phyloP scores from a whole-genome alignment of 2,888 invertebrate species.

The Anagyrus pseudococci region DNA sequence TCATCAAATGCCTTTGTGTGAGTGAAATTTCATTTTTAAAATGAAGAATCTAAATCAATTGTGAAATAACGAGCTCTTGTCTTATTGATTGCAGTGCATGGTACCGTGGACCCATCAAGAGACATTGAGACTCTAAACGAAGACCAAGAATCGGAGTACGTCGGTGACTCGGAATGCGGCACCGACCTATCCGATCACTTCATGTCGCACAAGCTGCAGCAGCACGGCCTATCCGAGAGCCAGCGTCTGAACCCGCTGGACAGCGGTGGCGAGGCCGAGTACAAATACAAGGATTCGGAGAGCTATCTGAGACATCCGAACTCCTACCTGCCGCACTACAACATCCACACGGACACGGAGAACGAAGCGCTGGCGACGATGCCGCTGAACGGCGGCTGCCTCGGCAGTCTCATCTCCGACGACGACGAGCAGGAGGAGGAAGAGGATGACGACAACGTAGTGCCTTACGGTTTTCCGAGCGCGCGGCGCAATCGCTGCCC shows the following conservation, averaged over 20 bases:
- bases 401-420: conserved; percentile 57
- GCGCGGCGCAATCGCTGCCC: conserved; percentile 60
- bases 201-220: conserved; percentile 59
- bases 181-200: conserved; percentile 66
- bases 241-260: conserved; percentile 69
- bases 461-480: conserved; percentile 65
- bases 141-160: conserved; percentile 73
- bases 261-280: conserved; percentile 69
- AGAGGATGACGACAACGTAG: conserved; percentile 61
- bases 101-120: conserved; percentile 66
- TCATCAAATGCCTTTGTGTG: conserved; percentile 64
- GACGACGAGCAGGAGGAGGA: conserved; percentile 47
- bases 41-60: neutral
- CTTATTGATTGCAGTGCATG: conserved; percentile 27
- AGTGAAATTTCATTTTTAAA: conserved; percentile 35
- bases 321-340: conserved; percentile 79
- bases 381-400: conserved; percentile 53
- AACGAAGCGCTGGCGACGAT: conserved; percentile 62
- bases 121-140: conserved; percentile 74
- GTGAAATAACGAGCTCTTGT: neutral
- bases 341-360: conserved; percentile 72
- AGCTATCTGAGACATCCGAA: conserved; percentile 84
- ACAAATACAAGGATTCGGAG: conserved; percentile 66
- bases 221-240: conserved; percentile 64
- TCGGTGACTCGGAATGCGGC: conserved; percentile 74